These are phyloP conservation scores for Ormyrus rosae DNA, from an alignment of 2,888 invertebrate species.

Conservation along the genomic window DNA sequence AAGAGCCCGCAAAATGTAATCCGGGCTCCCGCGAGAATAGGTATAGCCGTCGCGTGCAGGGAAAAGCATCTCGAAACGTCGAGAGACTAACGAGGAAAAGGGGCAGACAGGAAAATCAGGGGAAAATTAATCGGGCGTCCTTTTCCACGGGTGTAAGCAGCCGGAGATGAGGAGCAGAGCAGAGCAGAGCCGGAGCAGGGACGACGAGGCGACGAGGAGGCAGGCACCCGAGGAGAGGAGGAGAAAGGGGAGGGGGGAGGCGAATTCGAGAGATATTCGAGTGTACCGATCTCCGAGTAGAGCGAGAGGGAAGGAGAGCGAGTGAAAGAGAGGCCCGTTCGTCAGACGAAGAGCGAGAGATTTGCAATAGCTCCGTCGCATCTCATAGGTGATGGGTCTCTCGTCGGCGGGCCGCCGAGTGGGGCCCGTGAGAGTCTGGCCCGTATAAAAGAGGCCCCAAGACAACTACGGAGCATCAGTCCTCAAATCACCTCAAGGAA, in stretches of 20 bases:
- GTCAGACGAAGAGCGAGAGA: constrained; percentile 60
- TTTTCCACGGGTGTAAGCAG: too few relatives aligned
- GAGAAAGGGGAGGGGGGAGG: constrained; percentile 49
- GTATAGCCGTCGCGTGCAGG: too few relatives aligned
- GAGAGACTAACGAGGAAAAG: neutral
- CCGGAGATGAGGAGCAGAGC: neutral
- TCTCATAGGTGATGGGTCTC: constrained; percentile 75
- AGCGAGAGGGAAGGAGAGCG: constrained; percentile 14
- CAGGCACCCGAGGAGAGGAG: neutral
- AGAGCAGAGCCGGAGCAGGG: neutral
- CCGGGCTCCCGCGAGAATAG: too few relatives aligned
- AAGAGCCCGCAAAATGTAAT: too few relatives aligned
- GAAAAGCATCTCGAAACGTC: too few relatives aligned
- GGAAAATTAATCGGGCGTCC: neutral
- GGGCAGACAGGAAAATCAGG: neutral
- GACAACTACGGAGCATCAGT: constrained; percentile 74
- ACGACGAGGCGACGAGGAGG: neutral
- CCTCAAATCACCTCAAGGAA: constrained; percentile 72
- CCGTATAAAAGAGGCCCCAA: constrained; percentile 74
- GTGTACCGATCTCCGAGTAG: constrained; percentile 18
- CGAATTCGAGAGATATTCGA: constrained; percentile 58
- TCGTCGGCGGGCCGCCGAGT: constrained; percentile 38
- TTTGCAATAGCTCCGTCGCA: constrained; percentile 71
- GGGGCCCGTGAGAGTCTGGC: constrained; percentile 38
- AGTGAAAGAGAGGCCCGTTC: neutral